phyloP scores from a whole-genome alignment of 2,888 invertebrate species.

The Choreutis nemorana region DNA sequence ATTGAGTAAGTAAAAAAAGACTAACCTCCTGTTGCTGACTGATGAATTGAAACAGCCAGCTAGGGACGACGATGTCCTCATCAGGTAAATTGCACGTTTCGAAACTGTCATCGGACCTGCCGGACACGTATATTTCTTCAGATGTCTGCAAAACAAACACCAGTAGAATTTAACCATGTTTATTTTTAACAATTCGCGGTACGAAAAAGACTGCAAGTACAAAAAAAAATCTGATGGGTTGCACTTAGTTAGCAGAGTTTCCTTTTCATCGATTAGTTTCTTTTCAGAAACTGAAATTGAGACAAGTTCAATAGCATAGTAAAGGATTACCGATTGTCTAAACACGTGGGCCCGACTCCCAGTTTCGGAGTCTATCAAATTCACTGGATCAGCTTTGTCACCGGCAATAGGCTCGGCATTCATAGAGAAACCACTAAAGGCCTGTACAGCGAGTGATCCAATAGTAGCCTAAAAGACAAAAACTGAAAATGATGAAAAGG shows the following conservation, averaged over 20 bases:
- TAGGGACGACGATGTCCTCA: constrained; percentile 39
- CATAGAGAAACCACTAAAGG: constrained; percentile 48
- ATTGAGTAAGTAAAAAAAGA: constrained; percentile 3
- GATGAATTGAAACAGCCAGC: constrained; percentile 47
- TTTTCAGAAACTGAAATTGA: too few relatives aligned
- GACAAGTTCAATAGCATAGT: too few relatives aligned
- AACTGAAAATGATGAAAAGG: too few relatives aligned
- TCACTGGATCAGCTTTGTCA: constrained; percentile 33
- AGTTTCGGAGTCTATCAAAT: constrained; percentile 42
- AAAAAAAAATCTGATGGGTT: too few relatives aligned
- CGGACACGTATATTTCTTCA: constrained; percentile 45
- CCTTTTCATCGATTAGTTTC: too few relatives aligned
- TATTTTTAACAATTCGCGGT: too few relatives aligned
- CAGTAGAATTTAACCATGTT: too few relatives aligned
- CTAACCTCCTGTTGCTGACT: constrained; percentile 40
- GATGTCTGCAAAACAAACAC: constrained; percentile 42
- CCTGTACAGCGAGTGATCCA: constrained; percentile 30
- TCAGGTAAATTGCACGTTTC: constrained; percentile 40
- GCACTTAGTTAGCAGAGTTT: too few relatives aligned
- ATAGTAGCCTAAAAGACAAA: too few relatives aligned
- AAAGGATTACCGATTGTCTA: constrained; percentile 40
- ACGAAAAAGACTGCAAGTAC: too few relatives aligned
- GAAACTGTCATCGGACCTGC: constrained; percentile 40
- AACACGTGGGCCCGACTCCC: constrained; percentile 28
- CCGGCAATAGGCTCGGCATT: constrained; percentile 26